Percentiles rank a stretch among this genome's conserved stretches.
phyloP scores from a whole-genome alignment of 2,113 vertebrate species.

The Lagopus leucura region DNA sequence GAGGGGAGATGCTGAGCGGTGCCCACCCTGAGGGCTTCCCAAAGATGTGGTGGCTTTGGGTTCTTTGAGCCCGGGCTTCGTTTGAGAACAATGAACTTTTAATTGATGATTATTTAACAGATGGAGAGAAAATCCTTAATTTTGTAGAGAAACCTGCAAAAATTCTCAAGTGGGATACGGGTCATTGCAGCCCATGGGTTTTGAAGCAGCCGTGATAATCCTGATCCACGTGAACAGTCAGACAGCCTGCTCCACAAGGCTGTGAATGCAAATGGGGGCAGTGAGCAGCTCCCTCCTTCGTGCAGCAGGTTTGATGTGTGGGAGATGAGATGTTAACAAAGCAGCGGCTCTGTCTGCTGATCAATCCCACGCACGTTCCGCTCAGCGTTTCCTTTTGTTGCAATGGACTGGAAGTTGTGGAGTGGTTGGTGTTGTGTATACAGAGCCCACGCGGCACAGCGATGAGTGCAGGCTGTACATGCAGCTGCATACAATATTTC shows the following conservation, averaged over 20 bases:
- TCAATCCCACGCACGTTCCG: rapidly evolving
- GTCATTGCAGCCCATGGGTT: not conserved
- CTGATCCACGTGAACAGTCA: not conserved
- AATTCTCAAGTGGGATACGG: not conserved
- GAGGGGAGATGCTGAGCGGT: not conserved
- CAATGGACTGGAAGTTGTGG: rapidly evolving
- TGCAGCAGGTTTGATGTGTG: not conserved
- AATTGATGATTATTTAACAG: not conserved
- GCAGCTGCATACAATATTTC: not conserved
- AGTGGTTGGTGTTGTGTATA: not conserved
- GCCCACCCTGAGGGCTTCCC: not conserved
- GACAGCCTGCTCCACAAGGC: not conserved
- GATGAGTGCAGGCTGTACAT: rapidly evolving
- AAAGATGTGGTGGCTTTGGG: not conserved
- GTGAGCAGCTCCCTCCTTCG: not conserved
- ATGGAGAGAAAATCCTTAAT: not conserved
- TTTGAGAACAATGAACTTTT: not conserved
- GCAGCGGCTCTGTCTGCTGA: not conserved
- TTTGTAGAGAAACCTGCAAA: not conserved
- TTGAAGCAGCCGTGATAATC: not conserved
- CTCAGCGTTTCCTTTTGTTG: not conserved
- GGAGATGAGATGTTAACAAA: not conserved
- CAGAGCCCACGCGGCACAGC: not conserved
- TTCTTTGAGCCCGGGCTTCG: not conserved
- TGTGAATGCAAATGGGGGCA: not conserved